These are phyloP conservation scores for Zele albiditarsus DNA, from an alignment of 2,888 invertebrate species.

Conservation along the genomic window DNA sequence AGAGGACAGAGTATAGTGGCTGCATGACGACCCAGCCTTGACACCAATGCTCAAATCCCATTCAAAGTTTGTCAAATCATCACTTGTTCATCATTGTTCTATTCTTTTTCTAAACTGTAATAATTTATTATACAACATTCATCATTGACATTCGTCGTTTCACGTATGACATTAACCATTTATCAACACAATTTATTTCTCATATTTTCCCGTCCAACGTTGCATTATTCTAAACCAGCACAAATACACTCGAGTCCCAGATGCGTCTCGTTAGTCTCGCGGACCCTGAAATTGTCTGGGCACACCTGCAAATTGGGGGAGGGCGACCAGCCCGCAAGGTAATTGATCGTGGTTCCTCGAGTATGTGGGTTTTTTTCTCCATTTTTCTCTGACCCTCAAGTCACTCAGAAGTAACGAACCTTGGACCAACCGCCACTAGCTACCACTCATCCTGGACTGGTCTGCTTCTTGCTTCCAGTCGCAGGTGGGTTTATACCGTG, in stretches of 20 bases:
- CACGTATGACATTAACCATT: neutral
- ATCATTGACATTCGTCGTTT: neutral
- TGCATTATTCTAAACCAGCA: neutral
- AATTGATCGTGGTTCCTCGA: slow-evolving; percentile 12
- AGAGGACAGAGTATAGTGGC: slow-evolving; percentile 1
- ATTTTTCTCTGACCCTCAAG: slow-evolving; percentile 19
- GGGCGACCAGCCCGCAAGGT: neutral
- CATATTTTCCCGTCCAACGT: neutral
- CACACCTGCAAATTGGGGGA: slow-evolving; percentile 13
- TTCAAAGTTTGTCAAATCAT: slow-evolving; percentile 38
- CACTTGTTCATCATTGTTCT: neutral
- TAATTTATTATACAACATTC: neutral
- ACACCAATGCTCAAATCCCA: slow-evolving; percentile 47
- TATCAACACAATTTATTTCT: too few relatives aligned
- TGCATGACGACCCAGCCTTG: slow-evolving; percentile 47
- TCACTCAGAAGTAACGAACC: slow-evolving; percentile 18
- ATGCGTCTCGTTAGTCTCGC: neutral
- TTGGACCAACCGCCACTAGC: slow-evolving; percentile 5
- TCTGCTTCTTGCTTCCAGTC: slow-evolving; percentile 12
- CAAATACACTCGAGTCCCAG: neutral
- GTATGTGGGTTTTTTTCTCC: neutral
- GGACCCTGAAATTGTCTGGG: neutral
- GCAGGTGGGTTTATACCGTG: slow-evolving; percentile 25
- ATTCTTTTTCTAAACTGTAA: neutral
- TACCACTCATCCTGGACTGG: slow-evolving; percentile 1